A percentile compares a stretch with the other conserved stretches of the same genome.
Conservation (phyloP, 30 jellyfish, hydroid and myxozoan genomes). For the Chironex yamaguchii region DNA sequence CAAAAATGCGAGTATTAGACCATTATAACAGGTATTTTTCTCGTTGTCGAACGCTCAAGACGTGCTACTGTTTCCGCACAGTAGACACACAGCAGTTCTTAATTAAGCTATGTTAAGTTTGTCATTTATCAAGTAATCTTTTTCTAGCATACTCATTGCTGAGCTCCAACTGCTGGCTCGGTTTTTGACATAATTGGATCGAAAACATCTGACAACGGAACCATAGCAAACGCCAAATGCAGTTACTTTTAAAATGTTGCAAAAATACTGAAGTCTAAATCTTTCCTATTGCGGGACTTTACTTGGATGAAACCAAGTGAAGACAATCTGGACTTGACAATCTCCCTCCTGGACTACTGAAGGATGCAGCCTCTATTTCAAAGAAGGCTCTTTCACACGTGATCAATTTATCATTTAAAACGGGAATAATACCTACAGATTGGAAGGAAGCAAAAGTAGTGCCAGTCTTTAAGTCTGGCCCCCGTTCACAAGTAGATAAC, state of each 20-base stretch:
- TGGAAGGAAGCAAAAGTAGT: conserved; percentile 71
- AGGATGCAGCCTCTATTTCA: conserved; percentile 49
- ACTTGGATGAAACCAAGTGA: conserved; percentile 54
- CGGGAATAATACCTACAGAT: conserved; percentile 67
- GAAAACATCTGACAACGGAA: conserved; percentile 41
- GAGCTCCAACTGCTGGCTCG: no score
- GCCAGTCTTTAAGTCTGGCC: conserved; percentile 57
- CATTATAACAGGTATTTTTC: no score
- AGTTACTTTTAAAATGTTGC: conserved; percentile 29
- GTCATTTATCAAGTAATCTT: no score
- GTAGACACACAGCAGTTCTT: no score
- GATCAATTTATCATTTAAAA: conserved; percentile 24
- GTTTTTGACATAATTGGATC: conserved; percentile 44
- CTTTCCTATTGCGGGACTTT: conserved; percentile 36
- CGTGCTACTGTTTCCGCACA: no score
- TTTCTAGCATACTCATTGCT: no score
- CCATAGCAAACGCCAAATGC: conserved; percentile 34
- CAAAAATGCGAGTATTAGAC: no score
- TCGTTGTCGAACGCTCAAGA: no score
- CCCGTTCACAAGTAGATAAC: conserved; percentile 41
- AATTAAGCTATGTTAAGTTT: no score
- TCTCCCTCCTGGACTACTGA: conserved; percentile 33
- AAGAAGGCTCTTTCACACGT: conserved; percentile 18
- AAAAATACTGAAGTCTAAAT: conserved; percentile 29
- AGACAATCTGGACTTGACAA: conserved; percentile 33